phyloP scores from a whole-genome alignment of 1,140 invertebrate genomes.

The Cepaea nemoralis region DNA sequence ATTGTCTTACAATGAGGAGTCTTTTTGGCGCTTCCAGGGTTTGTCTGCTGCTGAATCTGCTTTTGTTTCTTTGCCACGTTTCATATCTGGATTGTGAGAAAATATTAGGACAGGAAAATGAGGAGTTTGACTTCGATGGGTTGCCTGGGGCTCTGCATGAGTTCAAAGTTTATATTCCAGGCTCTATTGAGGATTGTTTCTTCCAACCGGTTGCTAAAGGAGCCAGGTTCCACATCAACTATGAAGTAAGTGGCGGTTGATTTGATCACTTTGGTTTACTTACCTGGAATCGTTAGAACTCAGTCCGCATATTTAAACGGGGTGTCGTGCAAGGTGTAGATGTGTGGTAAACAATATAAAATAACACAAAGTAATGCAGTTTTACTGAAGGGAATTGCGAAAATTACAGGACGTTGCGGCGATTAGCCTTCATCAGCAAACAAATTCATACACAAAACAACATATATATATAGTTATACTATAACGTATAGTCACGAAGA shows the following conservation, averaged over 20 bases:
- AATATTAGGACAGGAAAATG: slow-evolving; percentile 50
- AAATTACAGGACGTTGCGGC: too few species aligned
- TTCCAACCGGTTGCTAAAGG: slow-evolving; percentile 56
- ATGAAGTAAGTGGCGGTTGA: slow-evolving; percentile 65
- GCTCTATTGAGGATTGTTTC: slow-evolving; percentile 61
- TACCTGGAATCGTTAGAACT: too few species aligned
- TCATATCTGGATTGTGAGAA: slow-evolving; percentile 24
- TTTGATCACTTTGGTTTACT: too few species aligned
- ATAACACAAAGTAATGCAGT: too few species aligned
- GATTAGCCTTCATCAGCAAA: too few species aligned
- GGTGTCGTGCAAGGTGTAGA: too few species aligned
- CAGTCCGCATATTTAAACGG: too few species aligned
- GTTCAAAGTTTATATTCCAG: slow-evolving; percentile 62
- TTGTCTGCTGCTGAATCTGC: background rate
- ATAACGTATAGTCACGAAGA: too few species aligned
- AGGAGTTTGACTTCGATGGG: slow-evolving; percentile 67
- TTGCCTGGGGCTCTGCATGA: slow-evolving; percentile 65
- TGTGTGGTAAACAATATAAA: background rate
- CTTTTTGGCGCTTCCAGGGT: background rate
- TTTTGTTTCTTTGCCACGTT: background rate
- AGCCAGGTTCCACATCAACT: slow-evolving; percentile 59
- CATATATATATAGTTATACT: too few species aligned
- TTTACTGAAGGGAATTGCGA: too few species aligned
- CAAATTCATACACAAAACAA: too few species aligned
- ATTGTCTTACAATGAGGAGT: too few species aligned